Conservation (phyloP, 2,113 vertebrate species). For the Stercorarius parasiticus region DNA sequence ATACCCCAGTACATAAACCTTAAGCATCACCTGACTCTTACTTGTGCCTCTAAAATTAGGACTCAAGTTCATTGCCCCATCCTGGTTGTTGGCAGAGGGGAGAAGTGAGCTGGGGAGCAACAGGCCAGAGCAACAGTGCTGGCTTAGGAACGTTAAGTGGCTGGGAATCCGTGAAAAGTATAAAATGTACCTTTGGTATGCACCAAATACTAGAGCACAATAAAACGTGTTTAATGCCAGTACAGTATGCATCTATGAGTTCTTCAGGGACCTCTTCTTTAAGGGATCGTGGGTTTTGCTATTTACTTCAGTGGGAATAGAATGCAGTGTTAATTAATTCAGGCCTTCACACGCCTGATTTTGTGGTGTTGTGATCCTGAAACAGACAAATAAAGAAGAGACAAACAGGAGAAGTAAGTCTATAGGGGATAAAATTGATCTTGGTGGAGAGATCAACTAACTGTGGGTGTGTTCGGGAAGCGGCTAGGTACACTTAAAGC, state of each 20-base stretch:
- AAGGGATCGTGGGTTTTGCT: neutral
- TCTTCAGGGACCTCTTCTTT: neutral
- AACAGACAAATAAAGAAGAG: neutral
- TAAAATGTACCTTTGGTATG: neutral
- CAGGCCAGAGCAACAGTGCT: neutral
- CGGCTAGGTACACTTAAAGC: too few species aligned
- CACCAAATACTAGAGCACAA: neutral
- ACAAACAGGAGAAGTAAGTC: neutral
- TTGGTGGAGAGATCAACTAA: neutral
- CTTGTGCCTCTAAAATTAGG: neutral
- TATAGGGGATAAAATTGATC: neutral
- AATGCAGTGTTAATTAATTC: neutral
- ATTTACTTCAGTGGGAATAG: neutral
- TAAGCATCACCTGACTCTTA: neutral
- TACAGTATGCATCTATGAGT: too few species aligned
- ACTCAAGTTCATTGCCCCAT: neutral
- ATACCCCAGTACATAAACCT: neutral
- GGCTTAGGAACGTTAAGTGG: neutral
- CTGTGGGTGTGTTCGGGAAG: neutral
- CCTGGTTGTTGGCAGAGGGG: neutral
- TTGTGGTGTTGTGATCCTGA: neutral
- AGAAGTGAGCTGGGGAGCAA: neutral
- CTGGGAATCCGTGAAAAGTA: neutral
- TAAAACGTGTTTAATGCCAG: neutral
- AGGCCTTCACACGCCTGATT: neutral